Evolutionary conservation across 30 jellyfish, hydroid and myxozoan species (phyloP).

Genomic region (Clytia hemisphaerica): DNA sequence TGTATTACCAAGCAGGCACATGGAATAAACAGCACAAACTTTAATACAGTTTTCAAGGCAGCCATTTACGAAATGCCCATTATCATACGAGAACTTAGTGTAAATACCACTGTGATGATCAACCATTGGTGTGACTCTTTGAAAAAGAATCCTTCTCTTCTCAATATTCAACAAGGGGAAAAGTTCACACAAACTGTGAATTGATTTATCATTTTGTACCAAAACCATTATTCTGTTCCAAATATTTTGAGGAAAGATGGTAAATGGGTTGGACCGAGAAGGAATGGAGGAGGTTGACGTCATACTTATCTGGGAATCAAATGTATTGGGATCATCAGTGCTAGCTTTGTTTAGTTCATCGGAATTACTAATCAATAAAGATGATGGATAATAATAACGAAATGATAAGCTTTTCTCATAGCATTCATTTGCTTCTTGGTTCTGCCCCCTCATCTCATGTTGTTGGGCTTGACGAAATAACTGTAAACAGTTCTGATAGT

Average conservation of each 20-base stretch:
- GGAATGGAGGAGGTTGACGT: constrained; percentile 1
- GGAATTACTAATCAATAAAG: neutral
- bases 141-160: neutral
- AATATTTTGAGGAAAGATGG: constrained; percentile 21
- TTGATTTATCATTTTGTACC: neutral
- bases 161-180: neutral
- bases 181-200: neutral
- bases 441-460: constrained; percentile 4
- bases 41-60: constrained; percentile 42
- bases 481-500: constrained; percentile 38
- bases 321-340: too few relatives aligned
- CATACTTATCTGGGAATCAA: too few relatives aligned
- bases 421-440: constrained; percentile 25
- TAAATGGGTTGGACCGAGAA: neutral
- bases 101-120: constrained; percentile 24
- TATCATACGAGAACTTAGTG: constrained; percentile 20
- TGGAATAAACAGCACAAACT: constrained; percentile 63
- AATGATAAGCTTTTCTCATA: constrained; percentile 53
- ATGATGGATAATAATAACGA: constrained; percentile 48
- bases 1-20: constrained; percentile 33
- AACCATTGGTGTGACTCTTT: constrained; percentile 24
- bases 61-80: constrained; percentile 24
- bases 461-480: constrained; percentile 48
- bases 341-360: neutral
- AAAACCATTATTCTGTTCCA: constrained; percentile 33